Evolutionary conservation across 2,888 invertebrate species (phyloP), one percentile per base, ranked within the genome.

Genomic region (Magallana nippona): DNA sequence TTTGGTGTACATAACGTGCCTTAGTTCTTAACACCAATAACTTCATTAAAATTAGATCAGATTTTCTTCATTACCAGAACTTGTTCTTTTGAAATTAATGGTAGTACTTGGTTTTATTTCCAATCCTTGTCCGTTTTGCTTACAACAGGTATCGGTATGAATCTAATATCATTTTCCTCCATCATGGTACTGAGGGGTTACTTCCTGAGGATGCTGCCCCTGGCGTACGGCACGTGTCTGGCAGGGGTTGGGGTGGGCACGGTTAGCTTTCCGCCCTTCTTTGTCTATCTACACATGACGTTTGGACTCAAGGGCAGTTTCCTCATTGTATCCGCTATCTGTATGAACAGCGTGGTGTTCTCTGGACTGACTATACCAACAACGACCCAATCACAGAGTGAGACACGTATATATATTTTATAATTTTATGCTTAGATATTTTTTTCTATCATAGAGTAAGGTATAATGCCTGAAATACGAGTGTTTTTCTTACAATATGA

Each of bases 151-250:
- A 22, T 56, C 15, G 79, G 79, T 11, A 57, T 57, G 79, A 57
- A 57, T 27, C 27, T 79, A 19, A 17, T 27, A 1, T 3, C 19
- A 1, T 57, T 57, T 10, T 57, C 79, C 2, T n/a, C 57, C 15
- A 27, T 19, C 10, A 56, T 79, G 15, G 10, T 79, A 56, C 15
- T 79, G 10, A 57, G 55, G 27, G 79, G 57, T 27, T 79, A 79
- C 57, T 79, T 79, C 13, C 22, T 57, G 57, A 56, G 22, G 56
- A 79, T 17, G 58, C n/a, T 56, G 22, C 79, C 79, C 22, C 57
- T 79, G 56, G 79, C 57, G 8, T 17, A 27, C 2, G 79, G 79
- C 1, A 57, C 55, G 19, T 13, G 22, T 19, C 56, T 79, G 1
- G 15, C 57, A 13, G 79, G 79, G 56, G 11, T 27, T 2, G 79